A percentile compares a stretch with the other conserved stretches of the same genome.
Evolutionary conservation across 2,888 invertebrate species (phyloP).

Genomic region (Eilema griseolum): DNA sequence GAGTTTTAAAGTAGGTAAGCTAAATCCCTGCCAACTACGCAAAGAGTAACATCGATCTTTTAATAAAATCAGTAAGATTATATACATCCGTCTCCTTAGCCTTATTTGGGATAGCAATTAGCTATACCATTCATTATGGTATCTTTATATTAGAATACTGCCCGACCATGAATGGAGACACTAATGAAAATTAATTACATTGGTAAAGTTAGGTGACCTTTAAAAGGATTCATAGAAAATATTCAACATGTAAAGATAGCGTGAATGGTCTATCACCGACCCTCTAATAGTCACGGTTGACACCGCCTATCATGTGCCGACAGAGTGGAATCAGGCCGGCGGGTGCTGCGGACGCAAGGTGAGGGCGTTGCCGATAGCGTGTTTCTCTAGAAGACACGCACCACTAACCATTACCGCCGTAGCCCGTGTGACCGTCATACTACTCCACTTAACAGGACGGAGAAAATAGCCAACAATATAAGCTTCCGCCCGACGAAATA

Average conservation of each 20-base stretch:
- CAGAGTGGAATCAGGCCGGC: conserved; percentile 29
- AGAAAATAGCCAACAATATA: conserved; percentile 50
- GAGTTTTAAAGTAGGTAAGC: background rate
- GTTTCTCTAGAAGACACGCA: conserved; percentile 73
- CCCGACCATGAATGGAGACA: background rate
- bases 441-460: conserved; percentile 64
- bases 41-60: background rate
- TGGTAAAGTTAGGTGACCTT: background rate
- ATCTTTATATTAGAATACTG: background rate
- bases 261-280: background rate
- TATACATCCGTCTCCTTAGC: background rate
- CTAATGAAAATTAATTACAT: background rate
- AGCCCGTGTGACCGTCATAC: conserved; percentile 68
- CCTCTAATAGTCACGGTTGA: conserved; percentile 49
- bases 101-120: background rate
- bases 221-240: background rate
- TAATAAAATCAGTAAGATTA: background rate
- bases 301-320: conserved; percentile 40
- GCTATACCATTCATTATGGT: background rate
- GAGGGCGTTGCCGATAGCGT: conserved; percentile 58
- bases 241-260: background rate
- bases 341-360: conserved; percentile 35
- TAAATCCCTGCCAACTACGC: background rate
- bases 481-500: conserved; percentile 34
- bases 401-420: conserved; percentile 58